A percentile compares a stretch with the other conserved stretches of the same genome.
These are phyloP conservation scores for Sinocyclocheilus grahami DNA, from an alignment of 2,113 vertebrate genomes.

Conservation along the genomic window DNA sequence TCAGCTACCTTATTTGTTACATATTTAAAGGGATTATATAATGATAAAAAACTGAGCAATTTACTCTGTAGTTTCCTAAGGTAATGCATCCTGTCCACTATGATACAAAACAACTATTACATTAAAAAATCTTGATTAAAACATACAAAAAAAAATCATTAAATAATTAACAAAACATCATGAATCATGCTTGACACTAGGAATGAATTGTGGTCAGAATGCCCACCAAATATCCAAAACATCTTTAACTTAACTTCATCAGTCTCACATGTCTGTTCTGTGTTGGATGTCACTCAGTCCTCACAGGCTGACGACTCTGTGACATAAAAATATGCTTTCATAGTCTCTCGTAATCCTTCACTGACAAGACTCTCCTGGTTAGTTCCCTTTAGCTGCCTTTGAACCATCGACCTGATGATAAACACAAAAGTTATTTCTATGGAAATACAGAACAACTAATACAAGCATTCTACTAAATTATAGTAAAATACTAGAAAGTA, in stretches of 20 bases:
- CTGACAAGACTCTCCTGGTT: constrained; percentile 76
- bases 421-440: neutral
- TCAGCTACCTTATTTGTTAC: neutral
- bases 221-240: neutral
- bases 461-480: neutral
- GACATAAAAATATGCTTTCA: constrained; percentile 85
- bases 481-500: neutral
- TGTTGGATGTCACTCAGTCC: constrained; percentile 48
- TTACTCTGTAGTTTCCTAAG: neutral
- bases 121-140: neutral
- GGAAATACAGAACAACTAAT: neutral
- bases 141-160: neutral
- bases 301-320: constrained; percentile 59
- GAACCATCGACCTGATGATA: constrained; percentile 74
- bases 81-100: neutral
- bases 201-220: neutral
- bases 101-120: neutral
- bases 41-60: neutral
- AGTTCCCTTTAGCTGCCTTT: constrained; percentile 60
- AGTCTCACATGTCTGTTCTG: neutral
- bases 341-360: constrained; percentile 82
- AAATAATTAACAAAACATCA: neutral
- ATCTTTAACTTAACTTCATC: constrained; percentile 8
- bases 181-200: neutral
- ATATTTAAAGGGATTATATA: neutral